These are phyloP conservation scores for Bradypus variegatus DNA, from an alignment of 2,797 vertebrate species.

Conservation along the genomic window DNA sequence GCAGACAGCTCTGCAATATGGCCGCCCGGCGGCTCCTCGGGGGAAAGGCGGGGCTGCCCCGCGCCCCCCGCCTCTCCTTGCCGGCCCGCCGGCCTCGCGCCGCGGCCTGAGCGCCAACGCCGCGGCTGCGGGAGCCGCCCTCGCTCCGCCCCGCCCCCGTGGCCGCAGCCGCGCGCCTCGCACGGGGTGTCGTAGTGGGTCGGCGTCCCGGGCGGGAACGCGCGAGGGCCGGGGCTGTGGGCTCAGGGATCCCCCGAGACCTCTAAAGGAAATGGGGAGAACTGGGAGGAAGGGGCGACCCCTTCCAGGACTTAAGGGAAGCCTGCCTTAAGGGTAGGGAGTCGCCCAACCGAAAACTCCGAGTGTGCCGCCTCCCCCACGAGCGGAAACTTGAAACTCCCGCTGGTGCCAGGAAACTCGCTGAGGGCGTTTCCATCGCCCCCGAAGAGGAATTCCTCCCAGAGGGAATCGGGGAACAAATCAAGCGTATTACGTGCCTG, in stretches of 20 bases:
- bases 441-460: background rate
- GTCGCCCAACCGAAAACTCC: background rate
- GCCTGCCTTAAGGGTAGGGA: rapidly evolving
- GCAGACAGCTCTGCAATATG: constrained; percentile 78
- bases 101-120: constrained; percentile 10
- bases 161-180: background rate
- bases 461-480: rapidly evolving
- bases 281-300: background rate
- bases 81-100: constrained; percentile 37
- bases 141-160: background rate
- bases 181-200: background rate
- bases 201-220: background rate
- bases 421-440: constrained; percentile 22
- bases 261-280: background rate
- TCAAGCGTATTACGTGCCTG: background rate
- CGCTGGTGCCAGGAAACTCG: constrained; percentile 38
- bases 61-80: constrained; percentile 55
- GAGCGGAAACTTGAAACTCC: constrained; percentile 56
- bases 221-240: background rate
- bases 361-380: background rate
- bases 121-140: background rate
- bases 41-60: constrained; percentile 57
- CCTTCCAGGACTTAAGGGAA: rapidly evolving
- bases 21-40: constrained; percentile 66
- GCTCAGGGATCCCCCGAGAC: too few relatives aligned